A percentile compares a stretch with the other conserved stretches of the same genome.
Evolutionary conservation across 2,888 invertebrate species (phyloP).

Genomic region (Hermaeophaga mercurialis): DNA sequence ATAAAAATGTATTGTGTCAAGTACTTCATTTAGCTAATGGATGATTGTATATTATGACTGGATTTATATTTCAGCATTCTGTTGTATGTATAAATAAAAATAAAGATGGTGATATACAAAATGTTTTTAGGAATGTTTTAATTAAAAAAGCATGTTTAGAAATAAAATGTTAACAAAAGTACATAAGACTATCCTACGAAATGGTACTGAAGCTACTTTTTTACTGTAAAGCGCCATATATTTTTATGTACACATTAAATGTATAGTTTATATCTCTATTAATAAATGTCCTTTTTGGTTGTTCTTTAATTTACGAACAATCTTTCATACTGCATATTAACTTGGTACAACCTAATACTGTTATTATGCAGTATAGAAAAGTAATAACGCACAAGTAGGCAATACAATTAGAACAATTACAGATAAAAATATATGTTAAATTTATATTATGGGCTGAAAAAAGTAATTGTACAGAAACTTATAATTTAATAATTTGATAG

Average conservation of each 20-base stretch:
- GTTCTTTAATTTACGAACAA: conserved; percentile 43
- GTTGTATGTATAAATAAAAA: conserved; percentile 28
- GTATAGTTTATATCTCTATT: conserved; percentile 44
- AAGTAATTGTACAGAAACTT: conserved; percentile 18
- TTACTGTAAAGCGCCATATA: conserved; percentile 51
- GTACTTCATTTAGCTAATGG: conserved; percentile 43
- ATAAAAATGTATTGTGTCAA: conserved; percentile 39
- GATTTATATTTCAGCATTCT: conserved; percentile 24
- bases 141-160: conserved; percentile 47
- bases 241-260: conserved; percentile 52
- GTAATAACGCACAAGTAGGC: conserved; percentile 41
- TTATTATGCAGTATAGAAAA: conserved; percentile 30
- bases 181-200: conserved; percentile 45
- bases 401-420: conserved; percentile 34
- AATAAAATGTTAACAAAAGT: conserved; percentile 30
- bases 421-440: conserved; percentile 26
- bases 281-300: conserved; percentile 44
- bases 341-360: conserved; percentile 26
- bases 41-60: conserved; percentile 43
- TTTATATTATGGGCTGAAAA: conserved; percentile 13
- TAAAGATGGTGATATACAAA: conserved; percentile 36
- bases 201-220: conserved; percentile 50
- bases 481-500: too few relatives aligned
- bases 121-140: conserved; percentile 49
- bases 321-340: conserved; percentile 33